Evolutionary conservation across 2,797 vertebrate species (phyloP), one percentile per base, ranked within the genome.

Genomic region (Dermochelys coriacea): DNA sequence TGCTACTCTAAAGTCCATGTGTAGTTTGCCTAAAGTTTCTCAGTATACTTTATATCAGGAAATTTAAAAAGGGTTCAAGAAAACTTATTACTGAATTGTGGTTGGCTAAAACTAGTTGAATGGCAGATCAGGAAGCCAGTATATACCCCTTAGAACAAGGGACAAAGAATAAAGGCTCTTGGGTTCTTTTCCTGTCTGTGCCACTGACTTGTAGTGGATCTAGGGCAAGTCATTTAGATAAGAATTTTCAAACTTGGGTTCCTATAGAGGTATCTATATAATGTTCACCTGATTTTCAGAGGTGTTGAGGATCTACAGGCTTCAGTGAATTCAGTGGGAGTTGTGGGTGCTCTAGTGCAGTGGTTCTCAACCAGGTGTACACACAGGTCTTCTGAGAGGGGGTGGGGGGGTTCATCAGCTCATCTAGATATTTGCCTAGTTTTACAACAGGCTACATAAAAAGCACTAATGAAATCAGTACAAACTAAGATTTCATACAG

Each of bases 201-300:
- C 34, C 34, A 68, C 61, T 68, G 86, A 15, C 47, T 87, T 94
- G 83, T 77, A 84, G 81, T 93, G 75, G 57, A 85, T 96, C 82
- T 71, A 90, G 55, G 41, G 31, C 52, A 84, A 84, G 87, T 91
- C 47, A 37, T 68, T 68, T n/a, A 86, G 85, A 93, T 89, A 93
- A 93, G 79, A 81, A 12, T 2, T 16, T 82, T 89, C 47, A 37
- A 29, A 37, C 74, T 86, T 34, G 54, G 79, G 37, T 95, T 55
- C 59, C 6, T 47, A 3, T 1, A 1, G 68, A 80, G 74, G n/a
- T 82, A 55, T 82, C 86, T 34, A 51, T 88, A 77, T 6, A 80
- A 21, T 12, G 19, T n/a, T 37, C 18, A 37, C 18, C 61, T 37
- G 61, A 68, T 37, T 47, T 82, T 80, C 64, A 86, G 25, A 4